These are phyloP conservation scores for Crocuta crocuta DNA, from an alignment of 2,113 vertebrate species.

Conservation along the genomic window DNA sequence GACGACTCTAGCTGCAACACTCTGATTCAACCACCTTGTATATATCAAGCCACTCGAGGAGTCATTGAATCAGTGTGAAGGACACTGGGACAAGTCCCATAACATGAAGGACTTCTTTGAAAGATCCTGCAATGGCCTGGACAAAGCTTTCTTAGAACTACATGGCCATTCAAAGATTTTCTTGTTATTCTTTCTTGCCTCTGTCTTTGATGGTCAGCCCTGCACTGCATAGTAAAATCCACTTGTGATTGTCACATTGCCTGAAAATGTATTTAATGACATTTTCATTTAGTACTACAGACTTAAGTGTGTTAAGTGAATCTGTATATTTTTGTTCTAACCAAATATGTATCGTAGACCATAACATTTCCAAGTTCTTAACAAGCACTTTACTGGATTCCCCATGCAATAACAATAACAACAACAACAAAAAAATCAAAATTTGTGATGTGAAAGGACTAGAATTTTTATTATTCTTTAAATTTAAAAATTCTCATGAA, in stretches of 20 bases:
- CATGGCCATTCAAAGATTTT: not conserved
- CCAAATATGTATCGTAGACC: not conserved
- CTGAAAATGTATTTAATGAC: not conserved
- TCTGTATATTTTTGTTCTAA: conserved; percentile 6
- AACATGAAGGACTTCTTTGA: not conserved
- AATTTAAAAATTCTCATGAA: not conserved
- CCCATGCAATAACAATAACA: not conserved
- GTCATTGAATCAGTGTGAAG: not conserved
- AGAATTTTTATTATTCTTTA: not conserved
- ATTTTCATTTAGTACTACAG: not conserved
- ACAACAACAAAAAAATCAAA: not conserved
- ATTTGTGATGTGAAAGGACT: not conserved
- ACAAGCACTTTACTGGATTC: not conserved
- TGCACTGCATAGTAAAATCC: not conserved
- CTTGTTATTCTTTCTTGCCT: not conserved
- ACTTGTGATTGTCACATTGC: not conserved
- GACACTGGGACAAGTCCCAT: not conserved
- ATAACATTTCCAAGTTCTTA: not conserved
- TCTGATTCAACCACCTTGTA: not conserved
- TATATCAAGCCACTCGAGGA: not conserved
- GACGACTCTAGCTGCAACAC: not conserved
- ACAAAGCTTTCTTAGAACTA: not conserved
- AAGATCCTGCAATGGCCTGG: not conserved
- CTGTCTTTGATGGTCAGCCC: not conserved
- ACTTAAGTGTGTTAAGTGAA: not conserved